Evolutionary conservation across 2,797 vertebrate genomes (phyloP).

Genomic region (Tenualosa thibaudeaui): DNA sequence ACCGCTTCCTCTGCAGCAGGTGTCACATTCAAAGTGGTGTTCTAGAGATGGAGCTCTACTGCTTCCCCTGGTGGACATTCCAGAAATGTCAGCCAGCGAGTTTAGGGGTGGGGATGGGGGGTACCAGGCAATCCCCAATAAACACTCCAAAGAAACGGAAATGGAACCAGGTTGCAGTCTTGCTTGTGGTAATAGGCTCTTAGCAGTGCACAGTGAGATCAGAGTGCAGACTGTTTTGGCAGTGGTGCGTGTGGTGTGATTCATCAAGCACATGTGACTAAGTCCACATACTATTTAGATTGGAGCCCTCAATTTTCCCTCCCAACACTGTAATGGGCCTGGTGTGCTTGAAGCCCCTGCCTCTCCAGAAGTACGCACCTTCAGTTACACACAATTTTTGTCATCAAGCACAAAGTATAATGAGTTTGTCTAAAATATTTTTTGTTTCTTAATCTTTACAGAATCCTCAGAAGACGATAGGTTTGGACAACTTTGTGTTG

Average conservation of each 20-base stretch:
- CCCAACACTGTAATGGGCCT: not conserved
- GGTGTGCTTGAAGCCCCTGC: not conserved
- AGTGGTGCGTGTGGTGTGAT: slow-evolving; percentile 32
- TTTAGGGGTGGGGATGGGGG: slow-evolving; percentile 37
- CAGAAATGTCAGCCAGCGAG: not conserved
- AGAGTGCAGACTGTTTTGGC: slow-evolving; percentile 13
- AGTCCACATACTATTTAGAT: slow-evolving; percentile 22
- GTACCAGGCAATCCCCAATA: slow-evolving; percentile 29
- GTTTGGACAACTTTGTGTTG: slow-evolving; percentile 65
- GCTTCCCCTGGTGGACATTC: not conserved
- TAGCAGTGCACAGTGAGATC: slow-evolving; percentile 50
- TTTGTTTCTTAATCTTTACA: slow-evolving; percentile 38
- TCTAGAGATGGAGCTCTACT: not conserved
- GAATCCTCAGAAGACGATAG: slow-evolving; percentile 61
- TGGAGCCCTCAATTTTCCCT: not conserved
- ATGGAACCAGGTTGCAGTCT: slow-evolving; percentile 60
- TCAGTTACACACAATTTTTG: not conserved
- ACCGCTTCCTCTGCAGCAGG: not conserved
- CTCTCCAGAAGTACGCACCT: not conserved
- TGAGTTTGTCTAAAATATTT: not conserved
- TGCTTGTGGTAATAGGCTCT: slow-evolving; percentile 47
- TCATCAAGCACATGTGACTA: slow-evolving; percentile 48
- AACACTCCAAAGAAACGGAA: slow-evolving; percentile 44
- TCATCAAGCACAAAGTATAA: not conserved
- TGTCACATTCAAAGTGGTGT: not conserved